Evolutionary conservation across 2,888 invertebrate species (phyloP), one percentile per base, ranked within the genome.

Genomic region (Nipponacmea schrenckii): DNA sequence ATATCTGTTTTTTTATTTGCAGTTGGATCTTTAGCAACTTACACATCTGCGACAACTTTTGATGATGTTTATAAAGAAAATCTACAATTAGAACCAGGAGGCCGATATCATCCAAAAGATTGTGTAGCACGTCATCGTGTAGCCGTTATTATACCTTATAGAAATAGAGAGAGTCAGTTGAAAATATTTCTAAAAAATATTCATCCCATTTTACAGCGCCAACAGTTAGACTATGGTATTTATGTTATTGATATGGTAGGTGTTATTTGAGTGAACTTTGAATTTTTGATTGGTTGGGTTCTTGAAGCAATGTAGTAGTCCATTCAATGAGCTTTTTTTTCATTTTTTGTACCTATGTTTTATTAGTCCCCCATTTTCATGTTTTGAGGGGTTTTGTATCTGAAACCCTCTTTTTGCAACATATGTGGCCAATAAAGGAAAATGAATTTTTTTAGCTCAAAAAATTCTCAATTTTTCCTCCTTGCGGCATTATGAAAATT

Each of bases 201-300:
- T 90, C 98, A 98, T 90, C 95, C 96, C 26, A 93, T 98, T 86
- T 91, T 98, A 73, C 94, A 94, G 90, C 93, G 94, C 80, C 98
- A 98, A 89, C 95, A 95, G 90, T 91, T 98, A 77, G 96, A 97
- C 86, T 98, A 98, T 89, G 94, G 95, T 72, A 95, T 98, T 85
- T 96, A 94, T 89, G 92, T 98, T 65, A 92, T 98, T 48, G 98
- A 98, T 90, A 96, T 97, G 91, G 94, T 93, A 83, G 93, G 39
- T 39, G 1, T 39, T 39, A 8, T 39, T 31, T 7, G n/a, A n/a
- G n/a, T n/a, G n/a, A 94, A 66, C 39, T 44, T 31, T n/a, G n/a
- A n/a, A n/a, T n/a, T n/a, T n/a, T n/a, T n/a, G n/a, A n/a, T n/a
- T n/a, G n/a, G n/a, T n/a, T n/a, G n/a, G n/a, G n/a, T n/a, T n/a